Percentiles rank a stretch among this genome's conserved stretches.
These are phyloP conservation scores for Eledona agricola DNA, from an alignment of 2,888 invertebrate genomes.

Conservation along the genomic window DNA sequence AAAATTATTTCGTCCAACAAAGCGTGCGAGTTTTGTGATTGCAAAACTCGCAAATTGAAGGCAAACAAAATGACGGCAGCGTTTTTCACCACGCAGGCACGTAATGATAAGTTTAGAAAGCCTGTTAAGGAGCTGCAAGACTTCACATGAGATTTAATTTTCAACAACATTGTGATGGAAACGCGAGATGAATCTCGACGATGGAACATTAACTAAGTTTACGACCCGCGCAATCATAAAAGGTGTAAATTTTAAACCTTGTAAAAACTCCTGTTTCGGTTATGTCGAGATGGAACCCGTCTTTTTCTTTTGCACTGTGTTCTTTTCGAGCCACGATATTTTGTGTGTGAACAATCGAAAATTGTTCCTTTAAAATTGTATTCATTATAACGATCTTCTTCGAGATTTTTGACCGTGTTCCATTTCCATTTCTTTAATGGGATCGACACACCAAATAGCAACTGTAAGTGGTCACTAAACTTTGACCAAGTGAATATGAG, in stretches of 20 bases:
- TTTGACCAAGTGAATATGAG: no score
- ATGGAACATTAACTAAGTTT: slow-evolving; percentile 56
- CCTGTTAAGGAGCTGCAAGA: slow-evolving; percentile 46
- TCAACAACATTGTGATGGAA: slow-evolving; percentile 55
- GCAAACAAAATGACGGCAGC: neutral
- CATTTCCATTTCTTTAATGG: no score
- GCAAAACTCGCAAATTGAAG: slow-evolving; percentile 16
- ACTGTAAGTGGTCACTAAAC: no score
- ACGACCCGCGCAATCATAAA: slow-evolving; percentile 49
- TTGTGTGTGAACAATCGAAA: no score
- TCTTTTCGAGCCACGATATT: no score
- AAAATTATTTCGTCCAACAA: slow-evolving; percentile 11
- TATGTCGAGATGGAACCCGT: slow-evolving; percentile 14
- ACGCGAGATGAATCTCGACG: slow-evolving; percentile 51
- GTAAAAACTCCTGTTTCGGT: slow-evolving; percentile 32
- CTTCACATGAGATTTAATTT: slow-evolving; percentile 55
- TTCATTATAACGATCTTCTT: no score
- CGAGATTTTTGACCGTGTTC: no score
- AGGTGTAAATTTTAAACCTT: slow-evolving; percentile 50
- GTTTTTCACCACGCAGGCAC: slow-evolving; percentile 22
- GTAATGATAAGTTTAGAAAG: slow-evolving; percentile 39
- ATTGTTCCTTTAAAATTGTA: no score
- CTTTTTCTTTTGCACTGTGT: no score
- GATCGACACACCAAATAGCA: no score
- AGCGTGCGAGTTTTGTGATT: slow-evolving; percentile 13